Evolutionary conservation across 1,140 invertebrate genomes (phyloP), one percentile per base, ranked within the genome.

Genomic region (Physella acuta): DNA sequence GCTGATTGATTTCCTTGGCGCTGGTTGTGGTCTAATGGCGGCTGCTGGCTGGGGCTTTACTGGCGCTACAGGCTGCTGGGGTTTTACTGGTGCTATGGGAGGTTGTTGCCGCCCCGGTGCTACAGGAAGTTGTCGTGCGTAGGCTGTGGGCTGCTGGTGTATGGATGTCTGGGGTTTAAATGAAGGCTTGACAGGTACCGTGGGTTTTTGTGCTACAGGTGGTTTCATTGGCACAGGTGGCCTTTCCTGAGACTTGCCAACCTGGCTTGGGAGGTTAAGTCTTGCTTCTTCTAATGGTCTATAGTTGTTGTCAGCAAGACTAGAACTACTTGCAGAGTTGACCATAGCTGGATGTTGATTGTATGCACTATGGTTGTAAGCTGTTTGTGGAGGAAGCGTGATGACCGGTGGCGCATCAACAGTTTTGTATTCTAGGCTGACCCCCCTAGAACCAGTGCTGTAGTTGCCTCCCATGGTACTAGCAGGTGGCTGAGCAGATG

Each of bases 171-270:
- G 8, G 20, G 39, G 8, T 44, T 8, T 20, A 44, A 44, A 8
- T 44, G 39, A 44, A 24, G 59, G 59, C 28, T 61, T 61, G 3
- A 16, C 1, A 14, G 28, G 36, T 5, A 39, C 64, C 20, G 31
- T 5, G 20, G 64, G 64, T 20, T 34, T 66, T 33, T 30, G 64
- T 34, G 64, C 1, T 3, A 44, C 8, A 3, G 37, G 51, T 24
- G 64, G 64, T 37, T 56, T 66, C 24, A 24, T 11, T 3, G 64
- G 64, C 1, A 39, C 52, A 31, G 49, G 3, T 1, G 62, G 34
- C 28, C 34, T 14, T 28, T 51, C 3, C 14, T 37, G 3, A 39
- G 31, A 16, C 16, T 14, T 30, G 4, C 2, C 16, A 20, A 52
- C 16, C 14, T 37, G 31, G 31, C 30, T n/a, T 3, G 62, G 3